Percentiles rank a stretch among this genome's conserved stretches.
phyloP scores from a whole-genome alignment of 2,113 vertebrate species.

The Scalopus aquaticus region DNA sequence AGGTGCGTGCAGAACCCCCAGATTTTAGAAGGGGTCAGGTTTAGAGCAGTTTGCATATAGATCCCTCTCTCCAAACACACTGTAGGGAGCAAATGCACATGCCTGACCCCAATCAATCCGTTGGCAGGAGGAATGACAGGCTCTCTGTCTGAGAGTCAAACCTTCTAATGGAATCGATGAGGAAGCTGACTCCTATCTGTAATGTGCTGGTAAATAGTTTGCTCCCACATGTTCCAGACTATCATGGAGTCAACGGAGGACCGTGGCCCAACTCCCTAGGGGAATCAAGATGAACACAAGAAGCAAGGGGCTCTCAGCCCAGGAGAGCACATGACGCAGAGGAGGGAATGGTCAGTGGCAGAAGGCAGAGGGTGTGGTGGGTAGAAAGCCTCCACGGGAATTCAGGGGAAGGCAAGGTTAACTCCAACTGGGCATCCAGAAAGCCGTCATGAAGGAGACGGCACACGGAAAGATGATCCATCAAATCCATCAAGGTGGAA shows the following conservation, averaged over 20 bases:
- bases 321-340: not conserved
- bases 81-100: not conserved
- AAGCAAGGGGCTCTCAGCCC: not conserved
- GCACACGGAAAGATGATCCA: not conserved
- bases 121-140: not conserved
- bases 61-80: not conserved
- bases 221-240: not conserved
- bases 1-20: not conserved
- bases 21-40: not conserved
- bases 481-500: accelerated
- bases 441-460: not conserved
- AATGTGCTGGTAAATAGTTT: not conserved
- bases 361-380: not conserved
- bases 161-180: not conserved
- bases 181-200: not conserved
- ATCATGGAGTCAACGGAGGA: not conserved
- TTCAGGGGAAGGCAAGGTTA: not conserved
- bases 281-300: not conserved
- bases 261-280: not conserved
- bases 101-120: not conserved
- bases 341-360: not conserved
- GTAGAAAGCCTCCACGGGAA: not conserved
- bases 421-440: not conserved
- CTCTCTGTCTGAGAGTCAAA: not conserved
- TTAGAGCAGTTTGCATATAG: not conserved